These are phyloP conservation scores for Deilephila porcellus DNA, from an alignment of 2,888 invertebrate species.

Conservation along the genomic window DNA sequence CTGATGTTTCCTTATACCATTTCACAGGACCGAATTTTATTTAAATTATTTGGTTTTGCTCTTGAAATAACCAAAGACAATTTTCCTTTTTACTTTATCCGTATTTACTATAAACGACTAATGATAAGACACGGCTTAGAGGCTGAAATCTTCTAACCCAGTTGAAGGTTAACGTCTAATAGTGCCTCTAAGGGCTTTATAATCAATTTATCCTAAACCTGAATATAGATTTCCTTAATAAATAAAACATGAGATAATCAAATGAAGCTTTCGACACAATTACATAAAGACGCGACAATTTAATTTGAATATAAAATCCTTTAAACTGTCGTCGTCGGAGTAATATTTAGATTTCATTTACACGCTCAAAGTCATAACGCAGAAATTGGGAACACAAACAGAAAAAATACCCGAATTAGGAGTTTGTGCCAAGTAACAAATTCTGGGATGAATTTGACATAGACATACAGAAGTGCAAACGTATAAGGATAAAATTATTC, in stretches of 20 bases:
- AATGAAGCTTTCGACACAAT: slow-evolving; percentile 1
- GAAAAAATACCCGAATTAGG: background rate
- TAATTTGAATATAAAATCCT: slow-evolving; percentile 26
- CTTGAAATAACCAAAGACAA: too few species aligned
- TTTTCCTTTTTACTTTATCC: too few species aligned
- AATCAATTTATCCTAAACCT: slow-evolving; percentile 8
- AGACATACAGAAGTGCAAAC: background rate
- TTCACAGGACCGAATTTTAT: too few species aligned
- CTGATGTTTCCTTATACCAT: too few species aligned
- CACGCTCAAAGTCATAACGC: background rate
- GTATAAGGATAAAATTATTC: too few species aligned
- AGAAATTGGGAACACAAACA: slow-evolving; percentile 19
- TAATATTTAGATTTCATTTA: slow-evolving; percentile 22
- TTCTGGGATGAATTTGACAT: background rate
- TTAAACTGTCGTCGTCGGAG: background rate
- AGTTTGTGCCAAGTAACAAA: background rate
- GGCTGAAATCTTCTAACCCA: background rate
- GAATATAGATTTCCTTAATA: background rate
- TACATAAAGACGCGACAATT: slow-evolving; percentile 24
- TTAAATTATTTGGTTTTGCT: too few species aligned
- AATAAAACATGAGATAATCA: slow-evolving; percentile 10
- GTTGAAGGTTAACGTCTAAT: background rate
- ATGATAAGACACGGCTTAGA: background rate
- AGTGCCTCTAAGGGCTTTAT: background rate
- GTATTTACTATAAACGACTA: too few species aligned